Evolutionary conservation across 2,113 vertebrate species (phyloP), one percentile per base, ranked within the genome.

Genomic region (Lipophrys pholis): DNA sequence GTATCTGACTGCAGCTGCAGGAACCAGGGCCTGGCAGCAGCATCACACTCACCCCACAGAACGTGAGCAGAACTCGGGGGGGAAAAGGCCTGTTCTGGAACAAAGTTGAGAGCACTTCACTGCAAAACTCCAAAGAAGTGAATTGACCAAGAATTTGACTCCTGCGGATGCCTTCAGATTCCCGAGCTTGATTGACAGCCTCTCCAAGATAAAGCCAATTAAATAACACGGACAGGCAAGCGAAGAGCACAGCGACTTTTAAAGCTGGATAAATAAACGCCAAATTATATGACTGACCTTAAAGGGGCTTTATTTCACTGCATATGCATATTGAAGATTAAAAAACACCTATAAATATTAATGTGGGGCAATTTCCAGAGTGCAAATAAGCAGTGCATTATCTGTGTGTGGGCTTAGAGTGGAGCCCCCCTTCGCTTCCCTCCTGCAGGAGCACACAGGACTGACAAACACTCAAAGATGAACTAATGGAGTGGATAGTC

Each of bases 291-390:
- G 87, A 87, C 66, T 92, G 90, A 94, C 93, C 93, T 91, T 57
- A 87, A 65, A 90, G 82, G 78, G 87, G 78, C 87, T 78, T 88
- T 81, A 86, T 87, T 85, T 83, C 74, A 82, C 77, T 75, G 61
- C 90, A 90, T 90, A 91, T 87, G 91, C 88, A 91, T 81, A 90
- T 65, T 62, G 69, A 80, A 90, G 92, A 93, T 92, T 89, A 93
- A 92, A 86, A 90, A 91, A 87, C 82, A 88, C 75, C 82, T 82
- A 92, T 93, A 89, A 93, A 94, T 93, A 94, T 94, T 92, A 92
- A 94, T 92, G 90, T 53, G 49, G 81, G 81, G 80, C 83, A 91
- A 91, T 92, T 91, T 92, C 78, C 80, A 84, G 83, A 84, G 81
- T 78, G 86, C 83, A 91, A 94, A 93, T 83, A 90, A 87, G 86